Base-by-base conservation (phyloP, 1,140 invertebrate species). In the Sweltsa coloradensis region DNA sequence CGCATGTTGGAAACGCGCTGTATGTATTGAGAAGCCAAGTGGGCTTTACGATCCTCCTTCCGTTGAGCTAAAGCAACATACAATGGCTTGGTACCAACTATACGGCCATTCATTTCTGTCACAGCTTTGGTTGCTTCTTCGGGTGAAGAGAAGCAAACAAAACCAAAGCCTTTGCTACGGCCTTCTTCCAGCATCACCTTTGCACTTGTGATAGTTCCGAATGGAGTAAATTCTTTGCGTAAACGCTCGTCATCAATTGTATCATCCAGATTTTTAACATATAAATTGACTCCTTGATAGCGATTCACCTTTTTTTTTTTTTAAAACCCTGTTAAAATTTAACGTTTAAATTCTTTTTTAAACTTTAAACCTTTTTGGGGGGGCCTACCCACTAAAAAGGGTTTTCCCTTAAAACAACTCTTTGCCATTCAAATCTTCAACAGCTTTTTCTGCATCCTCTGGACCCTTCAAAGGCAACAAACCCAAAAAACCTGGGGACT, bases 81-180 rank as follows among this genome's bases (percentile, higher is more conserved):
- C 16, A 99, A 68, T 3, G 96, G 96, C 67, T 99, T 99, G 2
- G 87, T 81, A 40, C 89, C 92, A 22, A 99, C 78, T 57, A 99
- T 97, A 40, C 92, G 81, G 2, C 95, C 92, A 65, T 99, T 99
- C 89, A 99, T 96, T 63, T 96, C 95, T 2, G 94, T 98, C 1
- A 99, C 94, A 47, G 96, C 97, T 66, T 97, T 97, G 3, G 95
- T 98, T 5, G 97, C 96, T 70, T 99, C 96, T 66, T 98, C 93
- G 0, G 94, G 89, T n/a, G 89, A 84, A 36, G 89, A 94, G 63
- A 99, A 99, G 69, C 97, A 99, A 5, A 99, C 97, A 66, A 99
- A 99, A 16, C 97, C 97, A 68, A 99, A 99, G 31, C 97, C 97
- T 70, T 97, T 98, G 60, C 86, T 89, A 45, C 87, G 79, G 13